phyloP scores from a whole-genome alignment of 2,113 vertebrate genomes.

The Puntigrus tetrazona region DNA sequence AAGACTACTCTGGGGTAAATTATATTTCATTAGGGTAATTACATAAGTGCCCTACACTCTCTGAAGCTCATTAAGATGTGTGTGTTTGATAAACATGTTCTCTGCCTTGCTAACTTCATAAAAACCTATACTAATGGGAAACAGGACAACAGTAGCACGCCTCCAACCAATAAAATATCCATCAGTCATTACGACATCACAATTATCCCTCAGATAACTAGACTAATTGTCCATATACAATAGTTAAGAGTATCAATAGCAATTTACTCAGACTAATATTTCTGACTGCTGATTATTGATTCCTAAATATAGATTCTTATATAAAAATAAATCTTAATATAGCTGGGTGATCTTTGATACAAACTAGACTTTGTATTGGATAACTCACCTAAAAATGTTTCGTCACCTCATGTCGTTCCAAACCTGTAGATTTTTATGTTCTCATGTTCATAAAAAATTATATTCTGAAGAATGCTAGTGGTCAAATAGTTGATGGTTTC shows the following conservation, averaged over 20 bases:
- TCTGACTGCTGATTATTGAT: neutral
- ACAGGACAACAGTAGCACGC: conserved; percentile 18
- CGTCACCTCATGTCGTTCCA: too few relatives aligned
- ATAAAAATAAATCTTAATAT: neutral
- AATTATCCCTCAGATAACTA: neutral
- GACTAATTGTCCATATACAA: neutral
- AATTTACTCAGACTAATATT: neutral
- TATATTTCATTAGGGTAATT: conserved; percentile 49
- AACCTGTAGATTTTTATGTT: too few relatives aligned
- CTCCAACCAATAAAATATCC: neutral
- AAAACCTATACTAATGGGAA: conserved; percentile 30
- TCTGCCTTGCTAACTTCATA: conserved; percentile 28
- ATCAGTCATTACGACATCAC: conserved; percentile 1
- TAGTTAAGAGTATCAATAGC: neutral
- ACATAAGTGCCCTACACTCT: conserved; percentile 42
- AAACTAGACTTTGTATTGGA: neutral
- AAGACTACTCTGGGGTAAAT: conserved; percentile 39
- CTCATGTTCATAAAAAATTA: too few relatives aligned
- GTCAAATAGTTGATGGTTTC: too few relatives aligned
- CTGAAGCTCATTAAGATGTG: conserved; percentile 46
- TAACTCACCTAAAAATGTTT: too few relatives aligned
- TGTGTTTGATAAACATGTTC: conserved; percentile 33
- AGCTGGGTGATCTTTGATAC: neutral
- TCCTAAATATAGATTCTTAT: neutral
- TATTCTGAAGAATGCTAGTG: too few relatives aligned